phyloP scores from a whole-genome alignment of 2,113 vertebrate species.

The Ammodytes marinus region DNA sequence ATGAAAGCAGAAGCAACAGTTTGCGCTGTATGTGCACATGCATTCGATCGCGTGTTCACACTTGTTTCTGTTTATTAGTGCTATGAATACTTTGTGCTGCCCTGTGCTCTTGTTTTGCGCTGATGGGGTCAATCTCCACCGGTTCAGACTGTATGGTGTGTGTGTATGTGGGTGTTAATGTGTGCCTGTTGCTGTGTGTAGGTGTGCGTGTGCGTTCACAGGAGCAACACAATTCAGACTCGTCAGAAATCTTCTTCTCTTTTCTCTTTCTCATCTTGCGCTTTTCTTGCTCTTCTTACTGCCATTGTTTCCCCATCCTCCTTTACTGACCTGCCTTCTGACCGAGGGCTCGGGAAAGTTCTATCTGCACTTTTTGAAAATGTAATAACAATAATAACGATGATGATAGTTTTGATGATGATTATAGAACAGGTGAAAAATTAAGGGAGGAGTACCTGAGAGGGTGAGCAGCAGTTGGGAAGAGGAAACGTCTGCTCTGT shows the following conservation, averaged over 20 bases:
- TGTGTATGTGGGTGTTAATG: slow-evolving; percentile 16
- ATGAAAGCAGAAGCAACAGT: slow-evolving; percentile 69
- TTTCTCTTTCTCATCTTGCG: slow-evolving; percentile 80
- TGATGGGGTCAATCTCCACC: slow-evolving; percentile 32
- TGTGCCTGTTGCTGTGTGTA: slow-evolving; percentile 16
- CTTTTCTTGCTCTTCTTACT: slow-evolving; percentile 79
- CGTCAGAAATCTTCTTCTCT: slow-evolving; percentile 77
- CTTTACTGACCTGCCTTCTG: slow-evolving; percentile 73
- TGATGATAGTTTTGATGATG: slow-evolving; percentile 67
- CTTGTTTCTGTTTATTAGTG: slow-evolving; percentile 61
- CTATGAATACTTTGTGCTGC: slow-evolving; percentile 62
- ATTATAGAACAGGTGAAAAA: slow-evolving; percentile 67
- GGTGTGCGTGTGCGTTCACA: slow-evolving; percentile 54
- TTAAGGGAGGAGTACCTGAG: slow-evolving; percentile 75
- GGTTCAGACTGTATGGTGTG: slow-evolving; percentile 49
- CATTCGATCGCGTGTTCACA: slow-evolving; percentile 46
- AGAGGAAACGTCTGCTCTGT: slow-evolving; percentile 66
- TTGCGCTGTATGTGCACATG: slow-evolving; percentile 57
- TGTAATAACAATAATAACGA: slow-evolving; percentile 78
- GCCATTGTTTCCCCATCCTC: slow-evolving; percentile 78
- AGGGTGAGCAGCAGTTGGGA: slow-evolving; percentile 67
- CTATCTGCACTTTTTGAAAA: slow-evolving; percentile 84
- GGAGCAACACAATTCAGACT: slow-evolving; percentile 64
- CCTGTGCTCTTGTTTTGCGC: slow-evolving; percentile 60
- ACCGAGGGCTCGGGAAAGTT: slow-evolving; percentile 67